Evolutionary conservation across 2,797 vertebrate species (phyloP).

Genomic region (Neoniphon sammara): DNA sequence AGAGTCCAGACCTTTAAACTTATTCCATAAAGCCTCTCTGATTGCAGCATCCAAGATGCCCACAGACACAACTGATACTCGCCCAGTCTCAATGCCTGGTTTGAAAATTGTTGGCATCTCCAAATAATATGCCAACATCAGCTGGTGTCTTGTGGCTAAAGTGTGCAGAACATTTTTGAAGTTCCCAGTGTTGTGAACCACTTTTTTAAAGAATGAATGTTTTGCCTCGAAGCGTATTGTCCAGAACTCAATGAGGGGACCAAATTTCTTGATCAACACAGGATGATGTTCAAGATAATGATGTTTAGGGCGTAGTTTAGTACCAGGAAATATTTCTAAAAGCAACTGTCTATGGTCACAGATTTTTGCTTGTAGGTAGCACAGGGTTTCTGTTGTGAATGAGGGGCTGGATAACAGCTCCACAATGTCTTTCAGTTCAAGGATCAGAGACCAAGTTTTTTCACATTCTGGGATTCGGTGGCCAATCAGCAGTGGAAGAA

Average conservation of each 20-base stretch:
- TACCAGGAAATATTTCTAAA: slow-evolving; percentile 42
- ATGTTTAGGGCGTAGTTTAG: slow-evolving; percentile 44
- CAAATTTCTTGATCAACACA: slow-evolving; percentile 48
- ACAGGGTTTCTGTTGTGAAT: slow-evolving; percentile 54
- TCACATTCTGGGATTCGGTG: slow-evolving; percentile 36
- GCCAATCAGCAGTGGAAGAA: slow-evolving; percentile 45
- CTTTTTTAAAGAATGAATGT: slow-evolving; percentile 58
- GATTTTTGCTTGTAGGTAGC: slow-evolving; percentile 54
- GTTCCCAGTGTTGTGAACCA: slow-evolving; percentile 38
- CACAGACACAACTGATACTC: slow-evolving; percentile 41
- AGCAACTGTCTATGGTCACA: slow-evolving; percentile 49
- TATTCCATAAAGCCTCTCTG: slow-evolving; percentile 24
- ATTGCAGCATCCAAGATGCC: slow-evolving; percentile 39
- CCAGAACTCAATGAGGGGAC: slow-evolving; percentile 51
- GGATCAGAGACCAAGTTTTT: slow-evolving; percentile 41
- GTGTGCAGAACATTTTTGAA: slow-evolving; percentile 66
- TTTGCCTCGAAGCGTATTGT: slow-evolving; percentile 57
- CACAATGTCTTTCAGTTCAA: slow-evolving; percentile 58
- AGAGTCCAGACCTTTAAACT: slow-evolving; percentile 23
- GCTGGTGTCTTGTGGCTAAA: slow-evolving; percentile 58
- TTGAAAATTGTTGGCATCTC: slow-evolving; percentile 56
- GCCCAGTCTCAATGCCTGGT: slow-evolving; percentile 13
- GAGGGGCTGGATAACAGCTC: slow-evolving; percentile 39
- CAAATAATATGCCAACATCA: slow-evolving; percentile 53
- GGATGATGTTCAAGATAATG: slow-evolving; percentile 58